Percentiles rank a stretch among this genome's conserved stretches.
phyloP scores from a whole-genome alignment of 2,797 vertebrate genomes.

The Prunella strophiata region DNA sequence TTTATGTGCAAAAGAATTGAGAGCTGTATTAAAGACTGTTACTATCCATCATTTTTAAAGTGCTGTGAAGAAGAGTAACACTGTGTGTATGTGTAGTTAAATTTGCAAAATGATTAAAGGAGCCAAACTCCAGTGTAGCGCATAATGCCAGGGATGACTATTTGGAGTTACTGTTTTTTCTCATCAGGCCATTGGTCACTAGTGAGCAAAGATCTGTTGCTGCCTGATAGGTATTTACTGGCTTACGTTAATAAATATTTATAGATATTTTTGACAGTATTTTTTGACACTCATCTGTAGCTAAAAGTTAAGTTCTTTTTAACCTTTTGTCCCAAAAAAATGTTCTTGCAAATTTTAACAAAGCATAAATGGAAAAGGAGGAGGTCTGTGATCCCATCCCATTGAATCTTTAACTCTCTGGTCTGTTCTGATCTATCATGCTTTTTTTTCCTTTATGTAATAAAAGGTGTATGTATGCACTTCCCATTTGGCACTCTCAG shows the following conservation, averaged over 20 bases:
- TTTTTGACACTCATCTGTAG: not conserved
- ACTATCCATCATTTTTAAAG: slow-evolving; percentile 47
- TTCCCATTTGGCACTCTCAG: not conserved
- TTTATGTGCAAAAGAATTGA: slow-evolving; percentile 41
- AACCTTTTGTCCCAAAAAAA: not conserved
- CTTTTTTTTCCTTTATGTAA: not conserved
- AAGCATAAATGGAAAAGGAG: not conserved
- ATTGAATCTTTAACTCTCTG: not conserved
- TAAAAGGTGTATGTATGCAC: not conserved
- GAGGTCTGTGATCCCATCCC: not conserved
- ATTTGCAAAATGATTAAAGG: slow-evolving; percentile 24
- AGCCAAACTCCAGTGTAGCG: not conserved
- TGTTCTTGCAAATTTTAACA: not conserved
- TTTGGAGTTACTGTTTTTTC: not conserved
- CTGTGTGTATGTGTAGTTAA: not conserved
- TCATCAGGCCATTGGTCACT: not conserved
- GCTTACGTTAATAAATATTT: not conserved
- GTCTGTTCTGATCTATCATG: not conserved
- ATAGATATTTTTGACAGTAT: not conserved
- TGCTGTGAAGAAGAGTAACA: slow-evolving; percentile 1
- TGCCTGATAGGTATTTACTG: not conserved
- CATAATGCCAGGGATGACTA: not conserved
- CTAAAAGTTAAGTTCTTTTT: not conserved
- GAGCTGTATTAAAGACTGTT: slow-evolving; percentile 18
- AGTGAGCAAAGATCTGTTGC: not conserved